Evolutionary conservation across 2,113 vertebrate species (phyloP).

Genomic region (Amblyopsis rosae): DNA sequence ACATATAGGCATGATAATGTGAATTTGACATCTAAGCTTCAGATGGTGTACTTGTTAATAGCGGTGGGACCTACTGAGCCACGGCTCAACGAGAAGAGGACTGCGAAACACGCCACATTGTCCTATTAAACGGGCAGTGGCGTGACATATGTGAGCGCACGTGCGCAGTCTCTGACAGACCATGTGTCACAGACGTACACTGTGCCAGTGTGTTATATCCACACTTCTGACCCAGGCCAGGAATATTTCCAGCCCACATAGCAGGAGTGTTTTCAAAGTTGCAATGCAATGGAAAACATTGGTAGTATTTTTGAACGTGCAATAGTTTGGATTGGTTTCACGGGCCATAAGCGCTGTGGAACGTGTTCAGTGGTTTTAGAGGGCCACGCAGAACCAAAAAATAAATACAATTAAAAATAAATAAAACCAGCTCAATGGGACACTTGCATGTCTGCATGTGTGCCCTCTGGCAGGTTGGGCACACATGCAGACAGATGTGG

Average conservation of each 20-base stretch:
- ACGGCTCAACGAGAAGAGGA: neutral
- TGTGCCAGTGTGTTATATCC: slow-evolving; percentile 5
- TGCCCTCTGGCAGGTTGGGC: neutral
- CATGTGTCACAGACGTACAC: slow-evolving; percentile 26
- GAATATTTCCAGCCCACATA: neutral
- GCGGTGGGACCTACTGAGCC: neutral
- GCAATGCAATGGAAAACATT: neutral
- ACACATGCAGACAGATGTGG: neutral
- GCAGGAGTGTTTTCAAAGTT: neutral
- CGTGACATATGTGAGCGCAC: neutral
- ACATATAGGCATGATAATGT: neutral
- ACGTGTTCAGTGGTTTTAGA: neutral
- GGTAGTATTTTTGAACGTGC: neutral
- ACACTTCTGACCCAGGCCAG: neutral
- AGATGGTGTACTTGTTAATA: neutral
- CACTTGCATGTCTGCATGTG: too few species aligned
- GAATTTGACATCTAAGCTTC: neutral
- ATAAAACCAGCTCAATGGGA: too few species aligned
- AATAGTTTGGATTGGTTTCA: neutral
- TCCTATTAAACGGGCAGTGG: neutral
- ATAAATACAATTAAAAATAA: too few species aligned
- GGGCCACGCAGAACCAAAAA: too few species aligned
- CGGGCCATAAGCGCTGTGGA: too few species aligned
- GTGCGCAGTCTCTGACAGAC: neutral
- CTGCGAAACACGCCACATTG: neutral